These are phyloP conservation scores for Lasius fuliginosus DNA, from an alignment of 2,888 invertebrate species.

Conservation along the genomic window DNA sequence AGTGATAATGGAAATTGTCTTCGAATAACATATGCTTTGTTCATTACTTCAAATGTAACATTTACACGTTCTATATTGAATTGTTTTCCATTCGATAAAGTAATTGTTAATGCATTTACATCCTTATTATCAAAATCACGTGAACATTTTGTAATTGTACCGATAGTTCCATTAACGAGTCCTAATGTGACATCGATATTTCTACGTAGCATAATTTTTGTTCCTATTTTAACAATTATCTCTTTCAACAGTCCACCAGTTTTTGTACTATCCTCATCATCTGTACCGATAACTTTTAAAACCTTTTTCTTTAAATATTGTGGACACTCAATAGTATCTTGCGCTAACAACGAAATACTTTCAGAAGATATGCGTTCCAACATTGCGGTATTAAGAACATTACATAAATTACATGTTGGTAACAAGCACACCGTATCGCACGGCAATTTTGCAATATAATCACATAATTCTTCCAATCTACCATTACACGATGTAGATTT, in stretches of 20 bases:
- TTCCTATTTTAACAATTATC: not conserved
- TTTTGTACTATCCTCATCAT: not conserved
- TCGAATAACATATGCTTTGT: not conserved
- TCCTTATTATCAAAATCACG: not conserved
- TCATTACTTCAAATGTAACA: not conserved
- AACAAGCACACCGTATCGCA: not conserved
- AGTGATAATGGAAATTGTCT: too few species aligned
- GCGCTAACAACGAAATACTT: not conserved
- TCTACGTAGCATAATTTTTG: not conserved
- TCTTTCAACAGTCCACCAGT: not conserved
- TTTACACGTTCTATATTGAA: not conserved
- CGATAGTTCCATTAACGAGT: not conserved
- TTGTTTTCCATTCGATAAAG: conserved; percentile 1
- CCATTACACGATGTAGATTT: conserved; percentile 6
- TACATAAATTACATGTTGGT: not conserved
- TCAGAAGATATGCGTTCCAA: not conserved
- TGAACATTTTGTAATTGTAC: not conserved
- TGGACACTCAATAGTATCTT: not conserved
- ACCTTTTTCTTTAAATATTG: not conserved
- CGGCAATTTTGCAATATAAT: not conserved
- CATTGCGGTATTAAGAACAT: not conserved
- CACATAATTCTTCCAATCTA: not conserved
- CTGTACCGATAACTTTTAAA: not conserved
- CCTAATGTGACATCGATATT: conserved; percentile 5
- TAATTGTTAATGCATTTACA: not conserved